A percentile compares a stretch with the other conserved stretches of the same genome.
Evolutionary conservation across 2,888 invertebrate genomes (phyloP).

Genomic region (Drosophila paramelanica): DNA sequence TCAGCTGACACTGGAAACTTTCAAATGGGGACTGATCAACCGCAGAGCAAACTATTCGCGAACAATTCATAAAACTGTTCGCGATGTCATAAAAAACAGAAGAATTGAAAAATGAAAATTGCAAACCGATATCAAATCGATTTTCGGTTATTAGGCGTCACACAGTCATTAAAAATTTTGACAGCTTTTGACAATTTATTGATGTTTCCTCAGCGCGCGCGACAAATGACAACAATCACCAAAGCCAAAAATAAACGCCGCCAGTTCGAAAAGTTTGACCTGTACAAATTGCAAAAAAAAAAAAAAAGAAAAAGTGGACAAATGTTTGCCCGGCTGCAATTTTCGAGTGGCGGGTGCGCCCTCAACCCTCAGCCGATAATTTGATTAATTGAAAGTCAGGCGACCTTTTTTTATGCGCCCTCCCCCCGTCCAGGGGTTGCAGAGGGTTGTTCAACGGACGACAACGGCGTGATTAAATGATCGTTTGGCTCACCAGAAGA

Average conservation of each 20-base stretch:
- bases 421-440: slow-evolving; percentile 26
- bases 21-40: slow-evolving; percentile 37
- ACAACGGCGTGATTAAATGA: slow-evolving; percentile 62
- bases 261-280: slow-evolving; percentile 53
- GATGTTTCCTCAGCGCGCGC: slow-evolving; percentile 63
- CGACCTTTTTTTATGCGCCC: slow-evolving; percentile 55
- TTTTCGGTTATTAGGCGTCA: slow-evolving; percentile 74
- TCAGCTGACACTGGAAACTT: slow-evolving; percentile 45
- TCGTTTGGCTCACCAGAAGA: slow-evolving; percentile 54
- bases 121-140: slow-evolving; percentile 56
- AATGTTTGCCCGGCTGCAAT: slow-evolving; percentile 68
- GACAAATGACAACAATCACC: slow-evolving; percentile 70
- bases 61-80: slow-evolving; percentile 71
- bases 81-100: slow-evolving; percentile 48
- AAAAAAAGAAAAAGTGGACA: slow-evolving; percentile 70
- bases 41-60: slow-evolving; percentile 24
- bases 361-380: slow-evolving; percentile 62
- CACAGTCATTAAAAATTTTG: slow-evolving; percentile 80
- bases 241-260: slow-evolving; percentile 1
- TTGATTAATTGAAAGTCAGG: slow-evolving; percentile 79
- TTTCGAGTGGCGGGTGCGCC: slow-evolving; percentile 37
- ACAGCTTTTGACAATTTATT: slow-evolving; percentile 78
- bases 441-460: slow-evolving; percentile 33
- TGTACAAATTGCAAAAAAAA: slow-evolving; percentile 69
- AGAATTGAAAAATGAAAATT: slow-evolving; percentile 36